A percentile compares a stretch with the other conserved stretches of the same genome.
Evolutionary conservation across 2,113 vertebrate genomes (phyloP).

Genomic region (Tupaia tana): DNA sequence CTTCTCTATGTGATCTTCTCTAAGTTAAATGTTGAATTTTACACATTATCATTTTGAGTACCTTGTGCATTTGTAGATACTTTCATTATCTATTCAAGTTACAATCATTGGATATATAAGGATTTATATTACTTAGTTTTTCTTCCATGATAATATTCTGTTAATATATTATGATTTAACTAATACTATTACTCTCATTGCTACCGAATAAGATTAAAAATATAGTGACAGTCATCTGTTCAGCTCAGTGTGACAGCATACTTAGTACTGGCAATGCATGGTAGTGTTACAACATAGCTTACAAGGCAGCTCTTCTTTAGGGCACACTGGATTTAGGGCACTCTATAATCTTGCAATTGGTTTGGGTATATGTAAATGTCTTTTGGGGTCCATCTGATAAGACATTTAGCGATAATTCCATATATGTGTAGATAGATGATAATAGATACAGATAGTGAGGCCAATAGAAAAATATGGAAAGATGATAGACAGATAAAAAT

Average conservation of each 20-base stretch:
- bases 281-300: neutral
- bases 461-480: neutral
- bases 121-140: constrained; percentile 28
- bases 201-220: neutral
- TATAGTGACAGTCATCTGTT: neutral
- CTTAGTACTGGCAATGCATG: neutral
- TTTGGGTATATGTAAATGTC: neutral
- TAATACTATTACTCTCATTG: neutral
- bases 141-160: neutral
- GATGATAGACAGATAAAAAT: neutral
- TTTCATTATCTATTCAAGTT: neutral
- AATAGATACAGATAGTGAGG: neutral
- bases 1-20: neutral
- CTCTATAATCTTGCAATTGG: neutral
- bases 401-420: neutral
- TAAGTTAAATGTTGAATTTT: neutral
- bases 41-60: neutral
- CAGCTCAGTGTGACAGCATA: neutral
- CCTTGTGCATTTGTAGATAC: neutral
- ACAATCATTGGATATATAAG: constrained; percentile 13
- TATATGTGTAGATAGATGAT: neutral
- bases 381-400: neutral
- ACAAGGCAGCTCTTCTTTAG: neutral
- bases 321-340: neutral
- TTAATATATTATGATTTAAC: neutral